phyloP scores from a whole-genome alignment of 2,113 vertebrate genomes.

The Pycnonotus jocosus region DNA sequence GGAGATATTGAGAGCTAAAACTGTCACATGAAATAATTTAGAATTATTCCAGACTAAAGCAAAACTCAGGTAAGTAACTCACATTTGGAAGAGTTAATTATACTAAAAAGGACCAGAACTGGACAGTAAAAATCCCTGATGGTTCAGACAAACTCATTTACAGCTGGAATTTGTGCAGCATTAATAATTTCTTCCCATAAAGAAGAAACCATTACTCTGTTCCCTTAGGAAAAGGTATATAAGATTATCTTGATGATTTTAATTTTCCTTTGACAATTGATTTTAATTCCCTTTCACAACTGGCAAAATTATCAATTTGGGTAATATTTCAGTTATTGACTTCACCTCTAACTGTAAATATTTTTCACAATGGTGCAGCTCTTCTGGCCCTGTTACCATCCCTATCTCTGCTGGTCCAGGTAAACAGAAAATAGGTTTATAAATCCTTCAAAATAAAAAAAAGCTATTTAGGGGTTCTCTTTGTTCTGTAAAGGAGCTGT shows the following conservation, averaged over 20 bases:
- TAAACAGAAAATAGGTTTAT: background rate
- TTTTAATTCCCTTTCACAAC: background rate
- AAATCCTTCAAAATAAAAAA: background rate
- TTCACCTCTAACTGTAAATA: background rate
- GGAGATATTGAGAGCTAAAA: background rate
- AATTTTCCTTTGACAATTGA: background rate
- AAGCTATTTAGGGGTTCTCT: background rate
- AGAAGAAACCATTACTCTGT: background rate
- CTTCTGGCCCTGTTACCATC: background rate
- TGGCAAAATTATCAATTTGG: background rate
- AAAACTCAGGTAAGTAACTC: background rate
- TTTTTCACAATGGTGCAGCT: background rate
- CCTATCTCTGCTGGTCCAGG: background rate
- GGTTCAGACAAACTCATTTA: background rate
- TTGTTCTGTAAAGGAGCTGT: background rate
- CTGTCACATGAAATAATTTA: accelerated
- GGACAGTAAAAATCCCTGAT: background rate
- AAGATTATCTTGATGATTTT: background rate
- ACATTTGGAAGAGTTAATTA: background rate
- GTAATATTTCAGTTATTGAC: background rate
- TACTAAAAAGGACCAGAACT: background rate
- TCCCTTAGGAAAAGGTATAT: background rate
- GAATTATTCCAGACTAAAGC: background rate
- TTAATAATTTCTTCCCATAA: background rate
- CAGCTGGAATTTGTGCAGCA: background rate